Conservation (phyloP, 2,888 invertebrate species). For the Ommatoiulus sabulosus region DNA sequence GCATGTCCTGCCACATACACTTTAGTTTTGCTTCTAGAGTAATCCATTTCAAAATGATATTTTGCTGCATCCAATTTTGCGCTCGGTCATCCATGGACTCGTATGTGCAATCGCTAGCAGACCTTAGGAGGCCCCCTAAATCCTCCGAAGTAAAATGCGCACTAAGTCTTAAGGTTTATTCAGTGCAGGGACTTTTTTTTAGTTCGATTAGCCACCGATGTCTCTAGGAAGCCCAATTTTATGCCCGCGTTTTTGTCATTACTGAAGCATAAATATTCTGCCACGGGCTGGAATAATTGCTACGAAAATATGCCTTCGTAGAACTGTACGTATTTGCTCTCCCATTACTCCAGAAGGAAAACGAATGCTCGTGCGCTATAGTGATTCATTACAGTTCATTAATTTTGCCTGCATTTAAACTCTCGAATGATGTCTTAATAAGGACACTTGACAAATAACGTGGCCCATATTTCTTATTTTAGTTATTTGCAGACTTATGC, state of each 20-base stretch:
- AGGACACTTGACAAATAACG: slow-evolving; percentile 12
- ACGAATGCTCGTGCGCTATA: not conserved
- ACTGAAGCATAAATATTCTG: slow-evolving; percentile 13
- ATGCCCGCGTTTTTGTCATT: slow-evolving; percentile 26
- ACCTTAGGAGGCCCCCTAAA: slow-evolving; percentile 3
- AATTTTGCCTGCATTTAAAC: slow-evolving; percentile 25
- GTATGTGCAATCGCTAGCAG: not conserved
- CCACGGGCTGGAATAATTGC: slow-evolving; percentile 10
- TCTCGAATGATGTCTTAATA: not conserved
- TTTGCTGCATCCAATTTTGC: slow-evolving; percentile 34
- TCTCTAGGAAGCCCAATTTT: not conserved
- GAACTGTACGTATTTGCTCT: not conserved
- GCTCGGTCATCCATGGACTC: slow-evolving; percentile 25
- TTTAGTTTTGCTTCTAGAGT: slow-evolving; percentile 34
- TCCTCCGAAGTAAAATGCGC: not conserved
- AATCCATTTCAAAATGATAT: slow-evolving; percentile 27
- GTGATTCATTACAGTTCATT: slow-evolving; percentile 34
- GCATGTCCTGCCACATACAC: slow-evolving; percentile 34
- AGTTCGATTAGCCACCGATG: slow-evolving; percentile 11
- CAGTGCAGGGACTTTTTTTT: not conserved
- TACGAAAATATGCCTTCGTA: not conserved
- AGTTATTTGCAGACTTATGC: not conserved
- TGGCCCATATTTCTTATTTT: not conserved
- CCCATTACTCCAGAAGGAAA: slow-evolving; percentile 2
- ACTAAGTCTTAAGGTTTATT: slow-evolving; percentile 20